Conservation (phyloP, 2,888 invertebrate species). For the Lasioglossum leucozonium region DNA sequence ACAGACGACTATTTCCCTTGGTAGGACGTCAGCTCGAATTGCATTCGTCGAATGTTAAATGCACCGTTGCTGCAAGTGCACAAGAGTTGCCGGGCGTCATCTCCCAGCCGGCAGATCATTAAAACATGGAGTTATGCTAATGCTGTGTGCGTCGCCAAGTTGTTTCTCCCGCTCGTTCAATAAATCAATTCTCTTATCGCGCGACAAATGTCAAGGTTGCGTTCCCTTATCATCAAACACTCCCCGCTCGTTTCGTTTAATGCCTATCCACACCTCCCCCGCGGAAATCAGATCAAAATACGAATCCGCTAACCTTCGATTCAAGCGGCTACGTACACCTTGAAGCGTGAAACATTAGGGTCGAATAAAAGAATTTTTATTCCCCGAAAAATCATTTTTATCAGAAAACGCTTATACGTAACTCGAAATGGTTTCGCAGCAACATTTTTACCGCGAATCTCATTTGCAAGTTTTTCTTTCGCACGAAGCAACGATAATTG, state of each 20-base stretch:
- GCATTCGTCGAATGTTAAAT: neutral
- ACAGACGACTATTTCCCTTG: too few relatives aligned
- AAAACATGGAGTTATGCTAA: neutral
- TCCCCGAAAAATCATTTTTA: too few relatives aligned
- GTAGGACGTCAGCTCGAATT: neutral
- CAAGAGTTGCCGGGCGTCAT: neutral
- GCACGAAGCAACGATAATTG: neutral
- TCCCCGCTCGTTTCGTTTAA: neutral
- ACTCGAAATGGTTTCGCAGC: neutral
- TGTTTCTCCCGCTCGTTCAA: neutral
- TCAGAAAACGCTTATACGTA: too few relatives aligned
- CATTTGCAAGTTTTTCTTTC: neutral
- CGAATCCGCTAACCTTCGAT: neutral
- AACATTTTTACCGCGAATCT: neutral
- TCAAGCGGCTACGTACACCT: neutral
- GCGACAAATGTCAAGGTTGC: slow-evolving; percentile 65
- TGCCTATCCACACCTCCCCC: neutral
- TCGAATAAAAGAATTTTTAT: too few relatives aligned
- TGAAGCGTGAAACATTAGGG: neutral
- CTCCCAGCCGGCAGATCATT: neutral
- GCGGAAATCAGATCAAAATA: neutral
- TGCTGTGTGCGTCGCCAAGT: neutral
- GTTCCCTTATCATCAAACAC: slow-evolving; percentile 42
- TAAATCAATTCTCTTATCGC: slow-evolving; percentile 56
- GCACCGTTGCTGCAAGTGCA: neutral